Percentiles rank a stretch among this genome's conserved stretches.
phyloP scores from a whole-genome alignment of 2,113 vertebrate species.

The Prinia subflava region DNA sequence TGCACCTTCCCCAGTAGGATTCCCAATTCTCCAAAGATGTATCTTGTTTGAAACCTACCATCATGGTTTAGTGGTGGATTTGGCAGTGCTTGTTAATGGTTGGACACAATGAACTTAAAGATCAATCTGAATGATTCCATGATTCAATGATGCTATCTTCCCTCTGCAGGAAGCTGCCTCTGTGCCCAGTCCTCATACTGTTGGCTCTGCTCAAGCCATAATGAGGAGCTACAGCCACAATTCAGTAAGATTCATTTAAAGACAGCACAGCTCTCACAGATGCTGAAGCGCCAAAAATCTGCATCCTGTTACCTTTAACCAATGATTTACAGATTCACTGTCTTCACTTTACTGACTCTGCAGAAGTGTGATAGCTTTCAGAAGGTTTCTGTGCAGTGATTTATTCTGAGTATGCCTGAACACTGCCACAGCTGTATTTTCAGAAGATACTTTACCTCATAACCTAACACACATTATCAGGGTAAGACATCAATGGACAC shows the following conservation, averaged over 20 bases:
- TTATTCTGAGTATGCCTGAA: neutral
- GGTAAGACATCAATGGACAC: neutral
- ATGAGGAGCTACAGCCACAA: neutral
- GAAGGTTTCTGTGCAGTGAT: neutral
- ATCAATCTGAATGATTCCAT: neutral
- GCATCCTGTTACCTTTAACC: neutral
- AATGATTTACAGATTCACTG: neutral
- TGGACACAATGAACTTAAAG: neutral
- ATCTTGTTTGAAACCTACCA: neutral
- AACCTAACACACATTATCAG: neutral
- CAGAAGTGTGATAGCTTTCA: neutral
- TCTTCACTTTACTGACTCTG: neutral
- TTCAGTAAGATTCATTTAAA: neutral
- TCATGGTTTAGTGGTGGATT: neutral
- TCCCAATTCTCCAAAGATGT: neutral
- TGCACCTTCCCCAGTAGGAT: neutral
- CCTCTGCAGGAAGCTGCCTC: neutral
- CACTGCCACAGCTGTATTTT: neutral
- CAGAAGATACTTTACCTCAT: neutral
- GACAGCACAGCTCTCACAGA: neutral
- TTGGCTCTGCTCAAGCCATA: neutral
- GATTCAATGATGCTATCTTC: neutral
- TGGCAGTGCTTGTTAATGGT: neutral
- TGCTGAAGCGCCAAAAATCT: neutral
- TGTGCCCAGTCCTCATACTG: neutral